Percentiles rank a stretch among this genome's conserved stretches.
Evolutionary conservation across 1,140 invertebrate species (phyloP).

Genomic region (Samia ricini): DNA sequence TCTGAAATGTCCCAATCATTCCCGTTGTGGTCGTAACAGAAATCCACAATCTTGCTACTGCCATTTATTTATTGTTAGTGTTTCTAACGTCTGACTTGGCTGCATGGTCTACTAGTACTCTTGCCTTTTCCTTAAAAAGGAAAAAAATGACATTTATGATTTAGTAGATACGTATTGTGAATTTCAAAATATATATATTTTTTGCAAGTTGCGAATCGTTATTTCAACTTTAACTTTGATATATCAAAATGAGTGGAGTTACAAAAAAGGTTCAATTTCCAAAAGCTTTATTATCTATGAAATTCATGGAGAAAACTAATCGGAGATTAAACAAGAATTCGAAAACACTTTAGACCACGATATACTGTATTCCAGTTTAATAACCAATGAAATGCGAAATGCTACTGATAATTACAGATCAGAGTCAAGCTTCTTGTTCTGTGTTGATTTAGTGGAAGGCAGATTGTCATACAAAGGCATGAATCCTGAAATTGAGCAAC

Average conservation of each 20-base stretch:
- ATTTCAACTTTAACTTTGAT: too few relatives aligned
- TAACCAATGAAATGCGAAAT: constrained; percentile 79
- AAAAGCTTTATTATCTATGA: constrained; percentile 86
- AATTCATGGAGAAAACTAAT: constrained; percentile 95
- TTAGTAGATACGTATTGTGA: too few relatives aligned
- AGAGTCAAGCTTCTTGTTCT: constrained; percentile 87
- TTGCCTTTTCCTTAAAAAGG: too few relatives aligned
- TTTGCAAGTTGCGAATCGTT: too few relatives aligned
- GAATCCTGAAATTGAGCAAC: constrained; percentile 91
- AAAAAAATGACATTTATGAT: too few relatives aligned
- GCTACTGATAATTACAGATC: constrained; percentile 83
- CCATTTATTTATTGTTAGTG: too few relatives aligned
- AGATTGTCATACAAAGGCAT: constrained; percentile 92
- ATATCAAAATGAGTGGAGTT: constrained; percentile 18
- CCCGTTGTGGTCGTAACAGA: too few relatives aligned
- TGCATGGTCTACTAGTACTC: too few relatives aligned
- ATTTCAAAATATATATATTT: too few relatives aligned
- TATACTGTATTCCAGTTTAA: constrained; percentile 81
- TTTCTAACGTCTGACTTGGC: too few relatives aligned
- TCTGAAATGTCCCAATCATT: too few relatives aligned
- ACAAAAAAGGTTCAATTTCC: constrained; percentile 77
- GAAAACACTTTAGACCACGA: constrained; percentile 85
- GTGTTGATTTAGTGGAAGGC: constrained; percentile 87
- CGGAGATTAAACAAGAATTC: constrained; percentile 85
- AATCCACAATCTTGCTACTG: too few relatives aligned